Evolutionary conservation across 2,888 invertebrate species (phyloP), one percentile per base, ranked within the genome.

Genomic region (Eupithecia subfuscata): DNA sequence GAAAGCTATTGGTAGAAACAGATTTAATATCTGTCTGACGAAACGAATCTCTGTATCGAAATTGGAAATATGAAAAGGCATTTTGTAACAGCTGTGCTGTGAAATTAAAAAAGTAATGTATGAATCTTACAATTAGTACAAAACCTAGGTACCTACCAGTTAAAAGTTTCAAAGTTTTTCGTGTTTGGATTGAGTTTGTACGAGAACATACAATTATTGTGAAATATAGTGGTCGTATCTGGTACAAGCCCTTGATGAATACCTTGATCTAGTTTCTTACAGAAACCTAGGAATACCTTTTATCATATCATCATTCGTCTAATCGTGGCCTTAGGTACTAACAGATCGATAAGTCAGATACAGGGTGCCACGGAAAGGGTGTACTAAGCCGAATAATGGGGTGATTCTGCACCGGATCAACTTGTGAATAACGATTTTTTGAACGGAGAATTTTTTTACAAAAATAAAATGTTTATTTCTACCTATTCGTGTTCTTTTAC

Each of bases 1-100:
- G 90, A 89, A 91, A 92, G 89, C 89, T 90, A 70, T 74, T 69
- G 43, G 30, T 67, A 60, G 16, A 45, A 69, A 71, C 68, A 43
- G 68, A 68, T 68, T 69, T 70, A 76, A 73, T 68, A 76, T 76
- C 70, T 70, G 73, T 60, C 72, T 64, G 67, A 73, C n/a, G 70
- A 18, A 70, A 70, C n/a, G 25, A 64, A 52, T 56, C 63, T 70
- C 48, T 37, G 18, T 60, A 45, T 68, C 43, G 68, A 37, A 68
- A 40, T 68, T 65, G 65, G 65, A 65, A 65, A 37, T 37, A 65
- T 65, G 65, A 34, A 60, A 60, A 60, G 22, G 12, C 14, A 60
- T 25, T 56, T 56, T 56, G 25, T 60, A 60, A 25, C 60, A 60
- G 60, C 60, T 60, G 60, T 25, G 60, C 60, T 5, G 25, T 25